A percentile compares a stretch with the other conserved stretches of the same genome.
These are phyloP conservation scores for Sciurus carolinensis DNA, from an alignment of 2,797 vertebrate genomes.

Conservation along the genomic window DNA sequence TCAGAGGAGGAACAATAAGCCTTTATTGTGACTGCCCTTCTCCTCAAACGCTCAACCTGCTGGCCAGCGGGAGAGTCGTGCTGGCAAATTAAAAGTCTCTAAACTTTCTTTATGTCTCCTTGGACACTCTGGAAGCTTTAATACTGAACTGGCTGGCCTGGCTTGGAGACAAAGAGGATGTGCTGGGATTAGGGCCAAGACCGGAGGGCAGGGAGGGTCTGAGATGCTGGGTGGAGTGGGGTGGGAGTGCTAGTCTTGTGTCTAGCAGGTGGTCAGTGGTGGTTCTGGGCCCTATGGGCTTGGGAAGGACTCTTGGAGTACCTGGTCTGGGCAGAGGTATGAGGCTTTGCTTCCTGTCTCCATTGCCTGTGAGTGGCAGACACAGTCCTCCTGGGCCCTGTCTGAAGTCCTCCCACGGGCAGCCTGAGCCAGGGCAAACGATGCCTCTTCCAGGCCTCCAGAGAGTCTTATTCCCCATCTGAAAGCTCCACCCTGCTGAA, in stretches of 20 bases:
- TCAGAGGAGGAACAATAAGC: constrained; percentile 92
- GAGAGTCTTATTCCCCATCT: background rate
- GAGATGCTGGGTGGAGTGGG: background rate
- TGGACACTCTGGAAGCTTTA: constrained; percentile 84
- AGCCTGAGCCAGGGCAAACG: background rate
- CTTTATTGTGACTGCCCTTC: constrained; percentile 90
- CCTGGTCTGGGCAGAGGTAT: background rate
- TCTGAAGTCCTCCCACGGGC: background rate
- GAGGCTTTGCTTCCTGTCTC: background rate
- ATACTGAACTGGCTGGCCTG: constrained; percentile 33
- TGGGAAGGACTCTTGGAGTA: background rate
- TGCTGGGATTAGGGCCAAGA: background rate
- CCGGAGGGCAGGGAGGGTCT: background rate
- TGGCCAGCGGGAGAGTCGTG: constrained; percentile 89
- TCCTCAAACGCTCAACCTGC: constrained; percentile 90
- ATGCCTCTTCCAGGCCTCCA: background rate
- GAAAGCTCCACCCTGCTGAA: background rate
- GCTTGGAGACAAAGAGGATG: constrained; percentile 63
- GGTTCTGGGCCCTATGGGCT: background rate
- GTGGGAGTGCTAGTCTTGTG: too few relatives aligned
- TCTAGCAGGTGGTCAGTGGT: background rate
- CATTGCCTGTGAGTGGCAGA: background rate
- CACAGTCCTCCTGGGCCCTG: background rate
- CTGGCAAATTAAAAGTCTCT: constrained; percentile 92
- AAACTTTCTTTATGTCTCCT: constrained; percentile 89